Base-by-base conservation (phyloP, 2,113 vertebrate genomes). In the Cynocephalus volans region DNA sequence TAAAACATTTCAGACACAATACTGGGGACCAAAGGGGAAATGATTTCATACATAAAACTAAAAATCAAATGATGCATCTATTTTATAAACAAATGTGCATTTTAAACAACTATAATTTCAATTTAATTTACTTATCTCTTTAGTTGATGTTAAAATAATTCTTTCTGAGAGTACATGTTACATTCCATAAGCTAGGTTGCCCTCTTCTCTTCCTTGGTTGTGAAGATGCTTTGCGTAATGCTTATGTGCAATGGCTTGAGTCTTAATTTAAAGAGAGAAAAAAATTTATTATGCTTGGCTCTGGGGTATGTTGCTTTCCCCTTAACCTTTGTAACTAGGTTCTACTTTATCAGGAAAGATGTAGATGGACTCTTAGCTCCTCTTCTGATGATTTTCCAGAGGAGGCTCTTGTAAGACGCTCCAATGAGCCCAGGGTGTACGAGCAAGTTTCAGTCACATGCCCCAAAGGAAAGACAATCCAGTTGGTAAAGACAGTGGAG, bases 121-220 rank as follows among this genome's bases (percentile, higher is more conserved):
- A 94, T 92, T 67, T 73, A 79, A 88, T 88, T 67, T 60, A 73
- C 17, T 75, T 64, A 80, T 77, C 31, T 83, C n/a, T 41, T 77
- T 48, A 17, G 31, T 45, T 79, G 76, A 36, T 48, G 21, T 81
- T 28, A 70, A 67, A 60, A 45, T 54, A 41, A 67, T 84, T 96
- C 52, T 52, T 64, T 82, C 77, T 54, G 17, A 92, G 6, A 0
- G 11, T 13, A 65, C 18, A 80, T 24, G 11, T n/a, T 76, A 50
- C 1, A 83, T 2, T 82, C 62, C 50, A 12, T 31, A 31, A 21
- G 26, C 52, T 62, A 92, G 36, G 5, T 23, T 84, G 65, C 15
- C 21, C 4, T 65, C 56, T 88, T 10, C 73, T 31, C 5, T 31
- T 31, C 56, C 23, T 88, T 45, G 11, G 23, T 7, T 36, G 19